phyloP scores from a whole-genome alignment of 2,888 invertebrate genomes.

The Hirtodrosophila alboralis region DNA sequence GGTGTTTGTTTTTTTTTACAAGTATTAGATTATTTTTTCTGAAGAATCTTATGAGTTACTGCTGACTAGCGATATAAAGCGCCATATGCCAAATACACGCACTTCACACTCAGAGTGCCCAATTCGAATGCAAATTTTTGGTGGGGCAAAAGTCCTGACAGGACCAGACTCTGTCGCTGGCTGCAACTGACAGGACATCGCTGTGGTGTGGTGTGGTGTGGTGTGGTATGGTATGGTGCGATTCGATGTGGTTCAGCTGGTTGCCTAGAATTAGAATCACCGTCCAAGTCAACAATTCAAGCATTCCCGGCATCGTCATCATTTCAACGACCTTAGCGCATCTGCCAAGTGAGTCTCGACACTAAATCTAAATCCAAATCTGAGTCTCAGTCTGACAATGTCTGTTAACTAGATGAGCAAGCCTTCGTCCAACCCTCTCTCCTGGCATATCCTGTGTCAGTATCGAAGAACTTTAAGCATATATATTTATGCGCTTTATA shows the following conservation, averaged over 20 bases:
- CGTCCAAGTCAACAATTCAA: conserved; percentile 3
- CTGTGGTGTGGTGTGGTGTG: background rate
- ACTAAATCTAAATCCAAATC: conserved; percentile 28
- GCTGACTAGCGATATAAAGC: conserved; percentile 1
- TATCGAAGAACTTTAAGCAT: conserved; percentile 15
- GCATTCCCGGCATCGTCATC: conserved; percentile 9
- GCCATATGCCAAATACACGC: conserved; percentile 51
- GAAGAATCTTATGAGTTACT: too few species aligned
- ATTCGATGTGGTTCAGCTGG: background rate
- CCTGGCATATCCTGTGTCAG: conserved; percentile 8
- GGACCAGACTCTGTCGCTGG: conserved; percentile 36
- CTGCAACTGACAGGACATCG: conserved; percentile 61
- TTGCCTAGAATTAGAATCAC: conserved; percentile 7
- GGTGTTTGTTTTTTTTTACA: too few species aligned
- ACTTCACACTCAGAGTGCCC: conserved; percentile 17
- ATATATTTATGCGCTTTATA: conserved; percentile 65
- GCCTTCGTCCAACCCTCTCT: too few species aligned
- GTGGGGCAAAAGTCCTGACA: conserved; percentile 34
- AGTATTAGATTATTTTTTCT: too few species aligned
- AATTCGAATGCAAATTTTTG: conserved; percentile 55
- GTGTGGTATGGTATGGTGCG: too few species aligned
- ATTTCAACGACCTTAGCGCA: conserved; percentile 54
- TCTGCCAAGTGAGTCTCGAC: conserved; percentile 34
- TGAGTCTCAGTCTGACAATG: conserved; percentile 27
- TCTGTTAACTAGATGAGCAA: conserved; percentile 1